A percentile compares a stretch with the other conserved stretches of the same genome.
Conservation (phyloP, 2,113 vertebrate genomes). For the Triplophysa tibetana region DNA sequence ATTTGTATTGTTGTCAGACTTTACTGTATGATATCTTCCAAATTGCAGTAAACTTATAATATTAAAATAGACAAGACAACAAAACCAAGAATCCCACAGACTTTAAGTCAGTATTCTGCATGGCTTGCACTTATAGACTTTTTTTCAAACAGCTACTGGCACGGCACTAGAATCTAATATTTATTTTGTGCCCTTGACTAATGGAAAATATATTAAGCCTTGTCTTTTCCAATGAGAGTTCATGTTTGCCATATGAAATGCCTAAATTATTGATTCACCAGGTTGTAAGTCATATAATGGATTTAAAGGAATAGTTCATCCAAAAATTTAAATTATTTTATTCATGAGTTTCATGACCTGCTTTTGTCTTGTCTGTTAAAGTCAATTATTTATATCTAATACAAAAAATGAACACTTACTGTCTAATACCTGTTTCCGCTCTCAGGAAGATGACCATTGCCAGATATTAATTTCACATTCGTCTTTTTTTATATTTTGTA, state of each 20-base stretch:
- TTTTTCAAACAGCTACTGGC: not conserved
- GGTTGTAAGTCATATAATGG: constrained; percentile 26
- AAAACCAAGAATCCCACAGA: no score
- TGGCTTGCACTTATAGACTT: not conserved
- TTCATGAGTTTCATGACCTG: no score
- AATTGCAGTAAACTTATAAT: no score
- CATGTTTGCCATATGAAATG: constrained; percentile 13
- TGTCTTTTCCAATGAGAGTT: constrained; percentile 15
- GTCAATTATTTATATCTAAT: no score
- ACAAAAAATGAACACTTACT: not conserved
- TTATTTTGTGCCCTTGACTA: constrained; percentile 5
- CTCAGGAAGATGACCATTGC: not conserved
- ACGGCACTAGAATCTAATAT: not conserved
- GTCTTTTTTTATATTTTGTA: not conserved
- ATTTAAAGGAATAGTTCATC: not conserved
- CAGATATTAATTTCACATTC: not conserved
- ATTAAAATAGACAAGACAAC: no score
- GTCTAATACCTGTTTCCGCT: not conserved
- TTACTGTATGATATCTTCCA: no score
- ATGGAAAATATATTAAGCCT: constrained; percentile 26
- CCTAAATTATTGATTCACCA: constrained; percentile 41
- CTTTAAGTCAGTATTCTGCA: not conserved
- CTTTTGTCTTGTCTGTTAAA: no score
- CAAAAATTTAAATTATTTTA: no score
- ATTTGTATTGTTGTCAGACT: no score